Base-by-base conservation (phyloP, 2,888 invertebrate genomes). In the Tetranychus piercei region DNA sequence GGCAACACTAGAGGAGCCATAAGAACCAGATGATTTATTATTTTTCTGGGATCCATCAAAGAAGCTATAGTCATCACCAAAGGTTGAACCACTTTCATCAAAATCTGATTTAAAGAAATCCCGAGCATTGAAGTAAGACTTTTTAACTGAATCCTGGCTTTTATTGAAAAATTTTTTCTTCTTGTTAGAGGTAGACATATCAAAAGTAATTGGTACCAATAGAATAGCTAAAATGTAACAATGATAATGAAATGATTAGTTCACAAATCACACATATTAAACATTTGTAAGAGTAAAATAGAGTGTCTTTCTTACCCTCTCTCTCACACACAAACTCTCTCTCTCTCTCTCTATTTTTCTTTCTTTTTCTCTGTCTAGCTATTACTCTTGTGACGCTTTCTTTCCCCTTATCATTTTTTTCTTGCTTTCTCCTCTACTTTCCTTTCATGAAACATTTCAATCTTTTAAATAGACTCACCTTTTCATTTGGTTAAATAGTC, bases 161-260 rank as follows among this genome's bases (percentile, higher is more conserved):
- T 69, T 69, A 22, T 69, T 69, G 69, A 69, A 69, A 23, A 69
- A 69, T 69, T 69, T 69, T 23, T 69, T 69, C 69, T 69, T 69
- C 69, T 69, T 69, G 20, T 20, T 22, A 11, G 34, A 11, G 9
- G 69, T 69, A 5, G 69, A 69, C 69, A 69, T 69, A 55, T 55
- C 55, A 55, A 55, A 9, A 55, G 9, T 55, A 55, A 55, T 15
- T 55, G 55, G 55, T 55, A 55, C 55, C 55, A 55, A 55, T 34
- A 15, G 55, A 55, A 15, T 55, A 55, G 55, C 15, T 55, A 55
- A 55, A 9, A 55, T 15, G 15, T 55, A 55, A 55, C 55, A 55
- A 55, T 15, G 55, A 55, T 55, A 55, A 55, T 55, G 4, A 55
- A 55, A 55, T 15, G 55, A 15, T 55, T 15, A 55, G 34, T 34